Base-by-base conservation (phyloP, 2,113 vertebrate genomes). In the Callospermophilus lateralis region DNA sequence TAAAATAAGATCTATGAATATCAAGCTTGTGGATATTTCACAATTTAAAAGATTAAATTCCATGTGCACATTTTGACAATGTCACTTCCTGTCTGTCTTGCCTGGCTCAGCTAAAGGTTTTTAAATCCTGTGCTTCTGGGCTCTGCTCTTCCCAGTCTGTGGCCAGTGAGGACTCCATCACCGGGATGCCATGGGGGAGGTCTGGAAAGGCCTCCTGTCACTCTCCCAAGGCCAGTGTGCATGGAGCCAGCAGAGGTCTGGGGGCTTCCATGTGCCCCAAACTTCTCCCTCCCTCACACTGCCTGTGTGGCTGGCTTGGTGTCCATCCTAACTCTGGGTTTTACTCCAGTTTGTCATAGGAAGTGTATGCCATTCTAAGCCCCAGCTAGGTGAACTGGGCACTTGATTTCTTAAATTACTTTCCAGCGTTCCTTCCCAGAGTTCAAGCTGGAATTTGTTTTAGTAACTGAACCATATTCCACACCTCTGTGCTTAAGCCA, bases 211-310 rank as follows among this genome's bases (percentile, higher is more conserved):
- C n/a, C 24, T 37, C 11, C 42, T 30, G 0, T 3, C 11, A 13
- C 34, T 28, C 93, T 78, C 1, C 10, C 24, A 55, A 51, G 28
- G 8, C 17, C n/a, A 39, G 9, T 1, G 8, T 53, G 24, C 32
- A 4, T 4, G 17, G 32, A 51, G 10, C 19, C 26, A 17, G 4
- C 28, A 51, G 26, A 85, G 16, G 22, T 53, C 24, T 0, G 2
- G 55, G 17, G 6, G 28, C 8, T 12, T 30, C 68, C 28, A 8
- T 0, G 0, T 28, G 0, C 6, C 39, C 15, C 4, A 6, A 17
- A 0, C 55, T 80, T 17, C n/a, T 73, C 22, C 13, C 28, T 73
- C 1, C 5, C 2, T 32, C 11, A 8, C 1, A 37, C 8, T 45
- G 16, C 8, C 34, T 81, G 12, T 4, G 12, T 63, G 67, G 28